Base-by-base conservation (phyloP, 2,888 invertebrate species). In the Drosophila anceps region DNA sequence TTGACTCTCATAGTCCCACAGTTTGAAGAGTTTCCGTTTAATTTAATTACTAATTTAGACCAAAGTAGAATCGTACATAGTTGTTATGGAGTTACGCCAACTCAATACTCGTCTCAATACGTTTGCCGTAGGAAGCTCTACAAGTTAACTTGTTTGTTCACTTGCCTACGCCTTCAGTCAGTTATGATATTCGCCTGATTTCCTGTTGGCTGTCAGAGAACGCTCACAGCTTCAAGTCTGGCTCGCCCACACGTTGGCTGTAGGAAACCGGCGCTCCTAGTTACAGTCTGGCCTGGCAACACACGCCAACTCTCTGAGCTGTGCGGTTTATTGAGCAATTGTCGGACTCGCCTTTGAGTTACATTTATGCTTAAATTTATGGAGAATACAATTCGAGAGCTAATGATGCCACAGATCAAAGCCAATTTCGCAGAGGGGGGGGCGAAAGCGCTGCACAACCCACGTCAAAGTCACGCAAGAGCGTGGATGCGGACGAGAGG, bases 401-500 rank as follows among this genome's bases (percentile, higher is more conserved):
- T 82, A 87, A 84, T 84, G 81, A 84, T 72, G 67, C 48, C 61
- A 61, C 70, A 63, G 78, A 78, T 80, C 76, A 78, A 73, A 84
- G 70, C 57, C 78, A 82, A 86, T 86, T 86, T 76, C 20, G 41
- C 8, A 8, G 24, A 13, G 5, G 24, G 24, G 43, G n/a, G 71
- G 55, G 37, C 13, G 10, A 7, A 10, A n/a, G 31, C 35, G 43
- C 53, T 44, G 9, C 29, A 53, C 61, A 55, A 66, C 86, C 84
- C 67, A 84, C 84, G 80, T 84, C 69, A 72, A 65, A 84, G 76
- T 76, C 84, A 84, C 87, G 84, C 84, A 80, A 84, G 51, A 67
- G 20, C 37, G 0, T 50, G 57, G 31, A 24, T 27, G n/a, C 13
- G 12, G 20, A 15, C 13, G 44, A 54, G 54, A 54, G 54, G 2